Conservation (phyloP, 2,888 invertebrate genomes). For the Laspeyria flexula region DNA sequence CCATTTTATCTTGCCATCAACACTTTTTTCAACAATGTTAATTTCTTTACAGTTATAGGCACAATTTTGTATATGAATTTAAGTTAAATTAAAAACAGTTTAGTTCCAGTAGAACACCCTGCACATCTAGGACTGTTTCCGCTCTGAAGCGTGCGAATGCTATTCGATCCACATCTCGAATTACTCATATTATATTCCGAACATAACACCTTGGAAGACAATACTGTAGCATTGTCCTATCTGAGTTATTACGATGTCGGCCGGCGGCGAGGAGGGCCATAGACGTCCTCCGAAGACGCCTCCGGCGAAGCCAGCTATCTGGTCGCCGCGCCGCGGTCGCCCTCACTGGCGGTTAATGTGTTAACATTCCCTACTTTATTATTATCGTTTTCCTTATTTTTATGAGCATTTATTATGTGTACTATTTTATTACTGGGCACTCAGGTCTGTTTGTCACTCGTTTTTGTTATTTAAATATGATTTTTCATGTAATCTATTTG, state of each 20-base stretch:
- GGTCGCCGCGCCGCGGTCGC: slow-evolving; percentile 76
- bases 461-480: not conserved
- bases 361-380: slow-evolving; percentile 76
- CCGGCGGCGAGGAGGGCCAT: slow-evolving; percentile 61
- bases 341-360: slow-evolving; percentile 85
- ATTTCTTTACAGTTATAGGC: not conserved
- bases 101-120: slow-evolving; percentile 42
- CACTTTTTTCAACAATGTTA: not conserved
- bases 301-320: slow-evolving; percentile 59
- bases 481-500: no score
- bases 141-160: slow-evolving; percentile 74
- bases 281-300: slow-evolving; percentile 45
- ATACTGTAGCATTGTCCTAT: slow-evolving; percentile 46
- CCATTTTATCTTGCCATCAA: no score
- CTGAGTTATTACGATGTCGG: slow-evolving; percentile 72
- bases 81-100: not conserved
- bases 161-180: slow-evolving; percentile 66
- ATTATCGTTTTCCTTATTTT: slow-evolving; percentile 47
- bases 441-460: slow-evolving; percentile 57
- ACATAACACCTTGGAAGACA: slow-evolving; percentile 57
- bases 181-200: slow-evolving; percentile 76
- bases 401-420: slow-evolving; percentile 66
- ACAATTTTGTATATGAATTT: not conserved
- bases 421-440: slow-evolving; percentile 55
- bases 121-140: slow-evolving; percentile 65